Evolutionary conservation across 2,888 invertebrate species (phyloP), one percentile per base, ranked within the genome.

Genomic region (Lomographa bimaculata): DNA sequence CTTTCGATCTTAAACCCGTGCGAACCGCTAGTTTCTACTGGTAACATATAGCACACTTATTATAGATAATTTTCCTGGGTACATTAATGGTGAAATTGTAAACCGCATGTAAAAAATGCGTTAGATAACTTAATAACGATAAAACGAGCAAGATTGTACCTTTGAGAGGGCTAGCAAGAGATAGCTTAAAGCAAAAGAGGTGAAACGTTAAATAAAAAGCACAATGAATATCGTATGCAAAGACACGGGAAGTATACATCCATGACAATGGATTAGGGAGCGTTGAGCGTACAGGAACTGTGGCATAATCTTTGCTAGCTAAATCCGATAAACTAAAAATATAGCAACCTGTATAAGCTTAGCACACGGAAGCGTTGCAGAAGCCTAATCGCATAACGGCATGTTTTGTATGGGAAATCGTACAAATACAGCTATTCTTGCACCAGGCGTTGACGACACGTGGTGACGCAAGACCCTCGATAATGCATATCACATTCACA

Each of bases 351-450:
- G 9, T 11, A n/a, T 28, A 25, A 20, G 12, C 26, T 17, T 12
- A 37, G 24, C 35, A 60, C 50, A 54, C 63, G 73, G 72, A 74
- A 72, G 64, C 50, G 48, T 51, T 51, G 53, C 51, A 44, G 46
- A 50, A 43, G 46, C 53, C n/a, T 63, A 60, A 60, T 62, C 54
- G 54, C 54, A 54, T 56, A 55, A 65, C 46, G 38, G 34, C 28
- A 28, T 32, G 39, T 42, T 41, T 40, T 41, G 36, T 47, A 57
- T 53, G 50, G 50, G 71, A 77, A 74, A 57, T 51, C 72, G 30
- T 64, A 71, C 52, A 62, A 72, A 54, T 66, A 65, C 60, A 48
- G 56, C 55, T 66, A 67, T 62, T 69, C 52, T 60, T 37, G 58
- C 30, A 46, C 39, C 44, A 42, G 54, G 50, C 43, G 56, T 46